These are phyloP conservation scores for Misgurnus mizolepis DNA, from an alignment of 2,113 vertebrate genomes.

Conservation along the genomic window DNA sequence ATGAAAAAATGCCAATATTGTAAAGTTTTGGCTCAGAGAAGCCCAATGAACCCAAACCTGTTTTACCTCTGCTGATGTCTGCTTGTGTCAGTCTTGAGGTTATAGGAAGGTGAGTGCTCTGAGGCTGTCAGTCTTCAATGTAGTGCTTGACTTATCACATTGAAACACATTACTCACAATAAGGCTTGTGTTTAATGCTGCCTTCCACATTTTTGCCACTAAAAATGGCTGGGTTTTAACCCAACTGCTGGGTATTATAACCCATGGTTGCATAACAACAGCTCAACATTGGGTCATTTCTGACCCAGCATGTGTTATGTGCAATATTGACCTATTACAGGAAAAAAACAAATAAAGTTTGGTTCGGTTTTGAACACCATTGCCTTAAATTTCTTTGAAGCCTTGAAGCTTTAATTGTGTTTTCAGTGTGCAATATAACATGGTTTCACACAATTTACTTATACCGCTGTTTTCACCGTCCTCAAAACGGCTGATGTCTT, in stretches of 20 bases:
- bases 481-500: too few species aligned
- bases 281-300: too few species aligned
- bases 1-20: background rate
- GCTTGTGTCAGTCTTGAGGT: background rate
- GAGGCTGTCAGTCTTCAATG: conserved; percentile 10
- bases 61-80: background rate
- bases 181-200: conserved; percentile 5
- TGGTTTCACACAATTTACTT: too few species aligned
- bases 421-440: too few species aligned
- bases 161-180: conserved; percentile 13
- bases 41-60: background rate
- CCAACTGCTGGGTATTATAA: too few species aligned
- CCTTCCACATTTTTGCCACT: conserved; percentile 1
- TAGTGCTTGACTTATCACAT: conserved; percentile 14
- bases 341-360: background rate
- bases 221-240: background rate
- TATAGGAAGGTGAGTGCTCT: conserved; percentile 20
- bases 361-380: background rate
- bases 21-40: background rate
- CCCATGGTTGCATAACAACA: too few species aligned
- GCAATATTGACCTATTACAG: too few species aligned
- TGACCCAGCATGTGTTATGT: too few species aligned
- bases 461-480: too few species aligned
- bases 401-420: too few species aligned
- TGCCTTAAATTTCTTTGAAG: background rate